phyloP scores from a whole-genome alignment of 2,113 vertebrate species.

The Lophura nycthemera region DNA sequence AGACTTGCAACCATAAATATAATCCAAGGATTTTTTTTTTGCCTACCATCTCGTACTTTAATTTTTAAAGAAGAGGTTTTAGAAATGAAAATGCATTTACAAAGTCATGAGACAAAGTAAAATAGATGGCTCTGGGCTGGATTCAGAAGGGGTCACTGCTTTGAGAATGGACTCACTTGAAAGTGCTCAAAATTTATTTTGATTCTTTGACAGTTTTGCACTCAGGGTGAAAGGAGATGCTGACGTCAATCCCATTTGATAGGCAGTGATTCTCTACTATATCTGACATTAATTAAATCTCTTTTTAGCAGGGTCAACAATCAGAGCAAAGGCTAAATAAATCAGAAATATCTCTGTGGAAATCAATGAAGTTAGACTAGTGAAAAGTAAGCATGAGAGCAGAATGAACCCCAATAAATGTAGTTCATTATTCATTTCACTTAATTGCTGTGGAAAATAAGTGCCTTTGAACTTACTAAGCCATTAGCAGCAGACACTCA shows the following conservation, averaged over 20 bases:
- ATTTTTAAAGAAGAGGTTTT: neutral
- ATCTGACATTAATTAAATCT: slow-evolving; percentile 48
- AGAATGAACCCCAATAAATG: slow-evolving; percentile 31
- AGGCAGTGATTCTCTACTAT: neutral
- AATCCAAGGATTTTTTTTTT: neutral
- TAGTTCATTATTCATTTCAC: slow-evolving; percentile 50
- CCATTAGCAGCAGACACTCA: slow-evolving; percentile 59
- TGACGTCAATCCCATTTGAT: slow-evolving; percentile 26
- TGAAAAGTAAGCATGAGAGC: slow-evolving; percentile 1
- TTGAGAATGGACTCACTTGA: neutral
- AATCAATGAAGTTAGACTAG: slow-evolving; percentile 3
- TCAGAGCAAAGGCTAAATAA: slow-evolving; percentile 37
- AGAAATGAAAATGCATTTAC: neutral
- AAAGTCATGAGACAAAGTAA: neutral
- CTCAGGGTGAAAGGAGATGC: slow-evolving; percentile 2
- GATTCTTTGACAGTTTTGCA: neutral
- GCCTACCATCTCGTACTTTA: neutral
- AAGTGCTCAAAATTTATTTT: slow-evolving; percentile 32
- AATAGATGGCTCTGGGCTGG: neutral
- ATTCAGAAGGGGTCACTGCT: slow-evolving; percentile 10
- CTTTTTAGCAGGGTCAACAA: slow-evolving; percentile 35
- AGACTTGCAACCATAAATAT: neutral
- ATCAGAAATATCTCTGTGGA: slow-evolving; percentile 14
- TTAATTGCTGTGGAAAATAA: slow-evolving; percentile 57
- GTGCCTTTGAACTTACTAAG: slow-evolving; percentile 44